Evolutionary conservation across 2,888 invertebrate genomes (phyloP).

Genomic region (Latrodectus elegans): DNA sequence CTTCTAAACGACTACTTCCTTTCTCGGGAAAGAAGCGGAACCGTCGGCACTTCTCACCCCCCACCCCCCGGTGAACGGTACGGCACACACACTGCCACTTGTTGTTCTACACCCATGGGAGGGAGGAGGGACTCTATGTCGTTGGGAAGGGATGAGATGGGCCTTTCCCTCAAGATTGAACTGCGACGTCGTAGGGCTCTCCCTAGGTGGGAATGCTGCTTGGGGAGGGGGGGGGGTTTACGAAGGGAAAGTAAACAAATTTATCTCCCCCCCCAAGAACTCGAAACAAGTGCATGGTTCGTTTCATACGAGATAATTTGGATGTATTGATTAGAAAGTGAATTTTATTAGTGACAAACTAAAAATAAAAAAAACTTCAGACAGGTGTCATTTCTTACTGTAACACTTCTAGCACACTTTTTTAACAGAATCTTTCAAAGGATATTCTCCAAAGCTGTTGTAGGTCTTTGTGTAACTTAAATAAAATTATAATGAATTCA

Average conservation of each 20-base stretch:
- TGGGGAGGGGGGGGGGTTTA: neutral
- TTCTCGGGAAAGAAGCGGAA: neutral
- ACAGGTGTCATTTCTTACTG: no score
- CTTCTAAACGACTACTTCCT: neutral
- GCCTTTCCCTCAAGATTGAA: conserved; percentile 51
- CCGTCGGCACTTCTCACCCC: neutral
- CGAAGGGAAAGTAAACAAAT: neutral
- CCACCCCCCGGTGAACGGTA: neutral
- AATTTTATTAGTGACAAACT: no score
- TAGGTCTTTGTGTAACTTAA: no score
- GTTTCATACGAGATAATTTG: neutral
- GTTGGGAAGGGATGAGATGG: conserved; percentile 49
- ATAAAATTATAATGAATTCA: no score
- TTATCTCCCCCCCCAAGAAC: neutral
- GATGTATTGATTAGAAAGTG: no score
- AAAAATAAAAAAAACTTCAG: no score
- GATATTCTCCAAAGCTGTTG: no score
- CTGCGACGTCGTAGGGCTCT: neutral
- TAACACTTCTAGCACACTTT: no score
- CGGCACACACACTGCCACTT: neutral
- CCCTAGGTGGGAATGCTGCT: no score
- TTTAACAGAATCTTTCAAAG: no score
- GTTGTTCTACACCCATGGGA: neutral
- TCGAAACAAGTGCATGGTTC: neutral
- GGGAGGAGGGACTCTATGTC: conserved; percentile 3